Evolutionary conservation across 2,888 invertebrate species (phyloP).

Genomic region (Xestoiulus laeticollis): DNA sequence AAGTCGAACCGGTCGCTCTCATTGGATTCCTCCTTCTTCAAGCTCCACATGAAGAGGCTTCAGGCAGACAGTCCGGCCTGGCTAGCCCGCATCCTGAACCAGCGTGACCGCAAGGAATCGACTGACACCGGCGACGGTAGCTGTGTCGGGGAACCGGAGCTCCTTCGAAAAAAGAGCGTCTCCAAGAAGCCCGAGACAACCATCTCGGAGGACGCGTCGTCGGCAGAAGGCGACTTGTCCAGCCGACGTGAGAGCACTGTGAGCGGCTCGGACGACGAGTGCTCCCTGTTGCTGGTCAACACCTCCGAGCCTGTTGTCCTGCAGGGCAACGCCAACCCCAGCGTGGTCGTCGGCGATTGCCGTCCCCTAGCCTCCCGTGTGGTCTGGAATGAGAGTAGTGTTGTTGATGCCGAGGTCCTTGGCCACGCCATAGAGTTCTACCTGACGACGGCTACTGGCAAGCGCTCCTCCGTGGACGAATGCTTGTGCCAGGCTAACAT

Average conservation of each 20-base stretch:
- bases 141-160: not conserved
- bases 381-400: conserved; percentile 55
- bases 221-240: conserved; percentile 16
- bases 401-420: conserved; percentile 55
- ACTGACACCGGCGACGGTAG: not conserved
- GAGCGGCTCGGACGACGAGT: conserved; percentile 51
- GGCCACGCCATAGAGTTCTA: conserved; percentile 56
- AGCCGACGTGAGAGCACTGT: conserved; percentile 49
- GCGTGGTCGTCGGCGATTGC: not conserved
- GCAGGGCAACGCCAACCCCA: not conserved
- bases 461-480: not conserved
- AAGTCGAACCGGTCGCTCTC: conserved; percentile 55
- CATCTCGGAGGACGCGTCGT: conserved; percentile 19
- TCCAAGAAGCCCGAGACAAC: conserved; percentile 21
- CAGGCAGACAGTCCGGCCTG: conserved; percentile 52
- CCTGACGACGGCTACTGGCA: conserved; percentile 48
- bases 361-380: conserved; percentile 48
- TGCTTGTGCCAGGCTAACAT: not conserved
- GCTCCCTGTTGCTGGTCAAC: conserved; percentile 47
- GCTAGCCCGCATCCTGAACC: conserved; percentile 49
- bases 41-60: conserved; percentile 45
- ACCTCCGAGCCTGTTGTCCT: not conserved
- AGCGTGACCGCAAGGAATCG: conserved; percentile 22
- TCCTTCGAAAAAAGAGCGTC: not conserved
- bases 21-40: conserved; percentile 55